A percentile compares a stretch with the other conserved stretches of the same genome.
Conservation (phyloP, 2,888 invertebrate species). For the Abscondita cerata region DNA sequence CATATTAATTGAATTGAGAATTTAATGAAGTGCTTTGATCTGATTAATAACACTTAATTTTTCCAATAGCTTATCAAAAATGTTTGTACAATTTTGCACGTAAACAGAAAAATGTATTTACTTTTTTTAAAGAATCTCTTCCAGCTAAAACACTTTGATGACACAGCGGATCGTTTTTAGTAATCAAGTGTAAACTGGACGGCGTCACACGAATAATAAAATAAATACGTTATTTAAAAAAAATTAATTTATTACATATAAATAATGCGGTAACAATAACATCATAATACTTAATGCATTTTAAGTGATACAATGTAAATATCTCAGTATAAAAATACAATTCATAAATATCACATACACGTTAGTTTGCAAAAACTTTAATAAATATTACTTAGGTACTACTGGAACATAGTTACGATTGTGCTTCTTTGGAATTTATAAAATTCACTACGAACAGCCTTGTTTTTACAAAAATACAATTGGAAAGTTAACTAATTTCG, state of each 20-base stretch:
- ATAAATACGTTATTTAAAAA: no score
- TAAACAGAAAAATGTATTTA: no score
- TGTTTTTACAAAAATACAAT: neutral
- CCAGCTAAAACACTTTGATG: no score
- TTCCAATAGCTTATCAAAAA: no score
- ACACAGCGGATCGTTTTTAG: no score
- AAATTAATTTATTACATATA: neutral
- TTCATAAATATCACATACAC: slow-evolving; percentile 27
- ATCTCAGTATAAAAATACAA: slow-evolving; percentile 25
- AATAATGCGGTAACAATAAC: slow-evolving; percentile 21
- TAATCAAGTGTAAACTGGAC: no score
- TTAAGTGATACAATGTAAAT: slow-evolving; percentile 23
- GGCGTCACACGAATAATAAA: no score
- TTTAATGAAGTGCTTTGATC: no score
- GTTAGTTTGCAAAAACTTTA: neutral
- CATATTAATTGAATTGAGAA: no score
- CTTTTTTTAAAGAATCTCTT: no score
- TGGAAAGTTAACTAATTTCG: slow-evolving; percentile 11
- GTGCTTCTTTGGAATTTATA: slow-evolving; percentile 14
- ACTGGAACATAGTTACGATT: slow-evolving; percentile 19
- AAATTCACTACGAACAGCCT: slow-evolving; percentile 21
- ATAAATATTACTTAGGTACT: slow-evolving; percentile 21
- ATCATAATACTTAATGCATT: slow-evolving; percentile 24
- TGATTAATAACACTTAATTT: no score
- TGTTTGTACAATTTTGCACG: no score